Evolutionary conservation across 2,113 vertebrate genomes (phyloP).

Genomic region (Odontophorus gujanensis): DNA sequence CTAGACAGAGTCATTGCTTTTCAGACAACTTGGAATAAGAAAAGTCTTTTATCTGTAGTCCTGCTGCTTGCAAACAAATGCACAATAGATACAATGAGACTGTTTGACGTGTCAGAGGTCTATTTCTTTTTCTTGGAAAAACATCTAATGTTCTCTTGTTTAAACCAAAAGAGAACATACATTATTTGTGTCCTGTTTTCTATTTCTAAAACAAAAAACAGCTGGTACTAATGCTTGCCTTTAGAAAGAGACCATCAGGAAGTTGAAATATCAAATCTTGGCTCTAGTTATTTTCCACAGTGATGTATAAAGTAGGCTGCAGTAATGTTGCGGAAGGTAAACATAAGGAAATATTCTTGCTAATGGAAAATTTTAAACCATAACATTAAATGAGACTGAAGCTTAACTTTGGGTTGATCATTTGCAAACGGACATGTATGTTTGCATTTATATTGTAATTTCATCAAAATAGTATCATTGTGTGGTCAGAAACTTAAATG

Average conservation of each 20-base stretch:
- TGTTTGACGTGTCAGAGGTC: constrained; percentile 53
- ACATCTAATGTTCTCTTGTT: constrained; percentile 55
- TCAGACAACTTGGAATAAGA: constrained; percentile 50
- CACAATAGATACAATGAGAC: constrained; percentile 39
- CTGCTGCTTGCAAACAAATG: constrained; percentile 61
- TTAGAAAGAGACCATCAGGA: constrained; percentile 52
- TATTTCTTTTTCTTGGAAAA: constrained; percentile 65
- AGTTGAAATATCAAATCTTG: constrained; percentile 44
- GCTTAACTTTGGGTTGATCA: background rate
- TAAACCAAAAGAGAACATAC: constrained; percentile 42
- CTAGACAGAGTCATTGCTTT: constrained; percentile 45
- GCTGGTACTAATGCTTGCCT: constrained; percentile 60
- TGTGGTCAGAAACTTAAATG: constrained; percentile 4
- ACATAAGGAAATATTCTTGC: constrained; percentile 26
- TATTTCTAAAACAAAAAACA: constrained; percentile 71
- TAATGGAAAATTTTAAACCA: constrained; percentile 14
- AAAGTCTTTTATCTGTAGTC: constrained; percentile 29
- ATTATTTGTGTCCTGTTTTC: constrained; percentile 71
- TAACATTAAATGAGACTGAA: background rate
- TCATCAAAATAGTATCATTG: background rate
- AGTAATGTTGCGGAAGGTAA: constrained; percentile 17
- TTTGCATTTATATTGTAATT: constrained; percentile 27
- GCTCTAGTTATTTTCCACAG: constrained; percentile 3
- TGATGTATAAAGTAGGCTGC: constrained; percentile 43
- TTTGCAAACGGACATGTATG: background rate